A percentile compares a stretch with the other conserved stretches of the same genome.
Conservation (phyloP, 2,888 invertebrate species). For the Deroplatys truncata region DNA sequence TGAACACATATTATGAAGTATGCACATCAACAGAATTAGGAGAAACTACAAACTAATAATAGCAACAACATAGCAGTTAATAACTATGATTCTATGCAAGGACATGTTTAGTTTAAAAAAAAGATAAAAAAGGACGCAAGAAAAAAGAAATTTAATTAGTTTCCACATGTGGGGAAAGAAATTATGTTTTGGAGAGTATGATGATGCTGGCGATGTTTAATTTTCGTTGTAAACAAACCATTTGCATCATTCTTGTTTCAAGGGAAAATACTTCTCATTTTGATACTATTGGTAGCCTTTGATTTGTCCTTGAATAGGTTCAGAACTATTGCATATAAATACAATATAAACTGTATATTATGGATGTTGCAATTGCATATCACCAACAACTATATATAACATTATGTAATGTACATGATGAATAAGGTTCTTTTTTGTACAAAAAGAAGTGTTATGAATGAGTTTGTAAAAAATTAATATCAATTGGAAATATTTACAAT, state of each 20-base stretch:
- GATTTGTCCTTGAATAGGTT: constrained; percentile 11
- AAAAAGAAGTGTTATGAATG: background rate
- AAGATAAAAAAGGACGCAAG: background rate
- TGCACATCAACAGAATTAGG: background rate
- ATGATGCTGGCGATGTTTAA: background rate
- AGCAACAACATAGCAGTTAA: background rate
- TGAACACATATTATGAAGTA: background rate
- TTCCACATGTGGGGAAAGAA: background rate
- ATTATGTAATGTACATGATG: constrained; percentile 18
- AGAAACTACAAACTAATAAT: background rate
- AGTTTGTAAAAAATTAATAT: background rate
- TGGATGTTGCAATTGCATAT: constrained; percentile 12
- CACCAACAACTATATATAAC: constrained; percentile 21
- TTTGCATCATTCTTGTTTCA: background rate
- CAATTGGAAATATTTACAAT: background rate
- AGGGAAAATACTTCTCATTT: background rate
- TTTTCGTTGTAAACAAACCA: background rate
- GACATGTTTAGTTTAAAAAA: background rate
- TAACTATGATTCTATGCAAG: background rate
- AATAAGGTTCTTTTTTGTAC: background rate
- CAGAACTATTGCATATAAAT: background rate
- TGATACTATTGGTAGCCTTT: background rate
- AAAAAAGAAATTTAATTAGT: background rate
- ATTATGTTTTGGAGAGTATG: background rate
- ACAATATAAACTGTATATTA: background rate